Evolutionary conservation across 2,888 invertebrate genomes (phyloP), one percentile per base, ranked within the genome.

Genomic region (Charanyca ferruginea): DNA sequence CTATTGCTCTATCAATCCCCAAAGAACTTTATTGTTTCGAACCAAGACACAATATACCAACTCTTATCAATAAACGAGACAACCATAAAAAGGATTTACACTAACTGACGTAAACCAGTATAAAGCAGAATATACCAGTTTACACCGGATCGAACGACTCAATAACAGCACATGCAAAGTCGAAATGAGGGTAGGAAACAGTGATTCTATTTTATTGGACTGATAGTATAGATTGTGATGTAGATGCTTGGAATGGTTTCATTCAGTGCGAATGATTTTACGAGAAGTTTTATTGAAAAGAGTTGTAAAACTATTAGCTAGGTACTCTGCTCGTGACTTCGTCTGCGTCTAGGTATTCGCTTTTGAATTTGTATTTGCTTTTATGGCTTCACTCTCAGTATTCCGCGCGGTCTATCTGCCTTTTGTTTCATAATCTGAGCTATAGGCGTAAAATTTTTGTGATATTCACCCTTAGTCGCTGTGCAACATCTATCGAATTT

Each of bases 141-240:
- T 63, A 59, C 63, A 79, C 65, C 58, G 66, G 64, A 71, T 79
- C 49, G 35, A 82, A 86, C 76, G 83, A 81, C 76, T 83, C 85
- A 85, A 88, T 87, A 87, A 77, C 54, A 63, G 61, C 32, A 55
- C 61, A 59, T 52, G 59, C 73, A 80, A 84, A 83, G 81, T 73
- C 76, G 13, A 71, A 76, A 81, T 71, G 55, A 51, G 58, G 57
- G 51, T 47, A 28, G 23, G 4, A 25, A 45, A 25, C 48, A 53
- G 42, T 52, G 60, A 67, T 66, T 73, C 67, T 47, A 48, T 80
- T 68, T 76, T 76, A 80, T 81, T 71, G 58, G 23, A 38, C 18
- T n/a, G 28, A 48, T 23, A 38, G n/a, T 16, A 16, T 52, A 9
- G 0, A 58, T 28, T 58, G 44, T 23, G 13, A 53, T 51, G 32